These are phyloP conservation scores for Buathra laborator DNA, from an alignment of 2,888 invertebrate genomes.

Conservation along the genomic window DNA sequence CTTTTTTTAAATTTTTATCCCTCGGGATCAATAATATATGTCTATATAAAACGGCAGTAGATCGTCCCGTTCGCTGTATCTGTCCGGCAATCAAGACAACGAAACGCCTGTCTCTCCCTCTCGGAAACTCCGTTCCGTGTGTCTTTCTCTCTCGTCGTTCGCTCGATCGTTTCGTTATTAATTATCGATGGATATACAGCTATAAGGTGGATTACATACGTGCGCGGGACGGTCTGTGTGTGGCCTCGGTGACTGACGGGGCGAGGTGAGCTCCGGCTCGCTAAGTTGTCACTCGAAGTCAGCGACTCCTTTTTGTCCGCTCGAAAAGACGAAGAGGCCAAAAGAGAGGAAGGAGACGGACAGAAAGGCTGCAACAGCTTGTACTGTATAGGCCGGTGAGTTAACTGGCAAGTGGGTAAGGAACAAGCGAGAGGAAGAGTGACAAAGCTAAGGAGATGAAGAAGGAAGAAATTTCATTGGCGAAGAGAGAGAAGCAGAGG, in stretches of 20 bases:
- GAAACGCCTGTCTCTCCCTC: background rate
- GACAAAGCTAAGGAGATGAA: slow-evolving; percentile 36
- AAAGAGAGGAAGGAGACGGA: slow-evolving; percentile 49
- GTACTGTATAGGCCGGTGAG: background rate
- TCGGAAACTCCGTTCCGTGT: background rate
- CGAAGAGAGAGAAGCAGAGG: slow-evolving; percentile 48
- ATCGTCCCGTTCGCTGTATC: slow-evolving; percentile 4
- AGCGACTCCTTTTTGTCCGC: slow-evolving; percentile 81
- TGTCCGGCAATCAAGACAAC: slow-evolving; percentile 17
- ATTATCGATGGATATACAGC: slow-evolving; percentile 61
- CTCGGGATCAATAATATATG: slow-evolving; percentile 29
- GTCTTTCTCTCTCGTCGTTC: background rate
- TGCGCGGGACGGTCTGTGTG: slow-evolving; percentile 70
- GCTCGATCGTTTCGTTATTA: slow-evolving; percentile 56
- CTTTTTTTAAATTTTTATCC: slow-evolving; percentile 5
- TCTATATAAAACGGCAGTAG: background rate
- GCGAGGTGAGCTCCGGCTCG: slow-evolving; percentile 83
- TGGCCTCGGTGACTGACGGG: slow-evolving; percentile 74
- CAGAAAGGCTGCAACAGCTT: slow-evolving; percentile 41
- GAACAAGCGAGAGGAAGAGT: slow-evolving; percentile 42
- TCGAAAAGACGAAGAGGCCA: slow-evolving; percentile 61
- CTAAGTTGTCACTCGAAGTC: slow-evolving; percentile 84
- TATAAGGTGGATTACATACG: slow-evolving; percentile 16
- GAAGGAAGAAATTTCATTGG: slow-evolving; percentile 65
- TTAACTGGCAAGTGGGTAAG: no score